Evolutionary conservation across 23 tunicate species (phyloP), one percentile per base, ranked within the genome.

Genomic region (Diplosoma virens): DNA sequence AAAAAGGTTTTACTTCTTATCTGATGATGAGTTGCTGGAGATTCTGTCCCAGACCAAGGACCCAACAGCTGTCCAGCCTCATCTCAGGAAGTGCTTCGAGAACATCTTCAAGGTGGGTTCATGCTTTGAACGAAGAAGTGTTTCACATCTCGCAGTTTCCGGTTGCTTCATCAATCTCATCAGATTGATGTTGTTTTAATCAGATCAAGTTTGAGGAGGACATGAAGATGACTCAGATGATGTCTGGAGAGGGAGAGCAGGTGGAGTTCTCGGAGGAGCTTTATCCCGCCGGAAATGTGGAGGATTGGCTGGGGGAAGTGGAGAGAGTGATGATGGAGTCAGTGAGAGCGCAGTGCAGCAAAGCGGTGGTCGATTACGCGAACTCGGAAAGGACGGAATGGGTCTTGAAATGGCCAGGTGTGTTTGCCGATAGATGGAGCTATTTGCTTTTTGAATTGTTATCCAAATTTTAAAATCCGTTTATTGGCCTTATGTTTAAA

Each of bases 11-110:
- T 93, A 86, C 81, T 93, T 93, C 81, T 69, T 93, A 65, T 93
- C 98, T 47, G 98, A 93, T 37, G 98, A 93, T 56, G 98, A 93
- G 27, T 77, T 93, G n/a, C 79, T 93, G 48, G 98, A 93, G 54
- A 93, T 93, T 76, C 76, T 93, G 27, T 93, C 98, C 1, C 98
- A 93, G 35, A 93, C 98, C 25, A 93, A 93, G 76, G 98, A 93
- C 66, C 98, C 98, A 7, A 93, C 93, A 20, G 98, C 98, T 16
- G 98, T 93, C 7, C 98, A 93, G 63, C 98, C 98, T 70, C 98
- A 93, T 77, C 82, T 93, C 45, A 58, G 88, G 77, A 93, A 93
- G 34, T 93, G 98, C 76, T 93, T 93, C 54, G 98, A 93, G 70
- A 93, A 93, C 37, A 86, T 93, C 33, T 90, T 71, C 73, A 79